phyloP scores from a whole-genome alignment of 2,888 invertebrate species.

The Archips crataeganus region DNA sequence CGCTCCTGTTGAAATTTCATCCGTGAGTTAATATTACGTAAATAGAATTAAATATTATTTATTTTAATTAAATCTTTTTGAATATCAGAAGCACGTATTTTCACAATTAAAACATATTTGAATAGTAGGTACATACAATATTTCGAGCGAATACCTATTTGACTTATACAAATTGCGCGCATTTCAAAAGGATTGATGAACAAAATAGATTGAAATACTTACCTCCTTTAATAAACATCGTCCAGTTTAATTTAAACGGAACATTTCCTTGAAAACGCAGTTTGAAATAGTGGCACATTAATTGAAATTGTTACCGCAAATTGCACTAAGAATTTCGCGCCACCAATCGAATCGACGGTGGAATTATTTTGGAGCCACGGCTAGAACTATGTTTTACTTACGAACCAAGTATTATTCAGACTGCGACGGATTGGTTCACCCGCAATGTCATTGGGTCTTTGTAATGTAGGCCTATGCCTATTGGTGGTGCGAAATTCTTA shows the following conservation, averaged over 20 bases:
- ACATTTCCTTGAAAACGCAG: not conserved
- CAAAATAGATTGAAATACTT: not conserved
- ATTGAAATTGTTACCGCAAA: slow-evolving; percentile 18
- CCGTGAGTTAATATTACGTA: not conserved
- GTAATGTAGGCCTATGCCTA: too few species aligned
- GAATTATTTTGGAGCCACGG: slow-evolving; percentile 11
- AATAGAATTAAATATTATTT: not conserved
- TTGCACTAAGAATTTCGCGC: slow-evolving; percentile 19
- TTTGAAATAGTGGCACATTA: slow-evolving; percentile 27
- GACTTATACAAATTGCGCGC: too few species aligned
- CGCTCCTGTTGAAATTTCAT: not conserved
- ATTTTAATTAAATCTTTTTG: not conserved
- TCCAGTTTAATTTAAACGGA: not conserved
- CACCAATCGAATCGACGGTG: slow-evolving; percentile 3
- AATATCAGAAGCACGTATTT: too few species aligned
- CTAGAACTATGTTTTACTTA: not conserved
- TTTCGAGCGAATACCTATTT: too few species aligned
- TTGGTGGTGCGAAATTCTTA: too few species aligned
- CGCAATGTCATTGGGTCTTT: too few species aligned
- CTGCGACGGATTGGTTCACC: too few species aligned
- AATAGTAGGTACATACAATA: too few species aligned
- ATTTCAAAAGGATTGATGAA: not conserved
- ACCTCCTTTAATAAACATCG: not conserved
- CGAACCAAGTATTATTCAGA: too few species aligned
- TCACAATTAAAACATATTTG: too few species aligned